Percentiles rank a stretch among this genome's conserved stretches.
Conservation (phyloP, 2,113 vertebrate species). For the Shinisaurus crocodilurus region DNA sequence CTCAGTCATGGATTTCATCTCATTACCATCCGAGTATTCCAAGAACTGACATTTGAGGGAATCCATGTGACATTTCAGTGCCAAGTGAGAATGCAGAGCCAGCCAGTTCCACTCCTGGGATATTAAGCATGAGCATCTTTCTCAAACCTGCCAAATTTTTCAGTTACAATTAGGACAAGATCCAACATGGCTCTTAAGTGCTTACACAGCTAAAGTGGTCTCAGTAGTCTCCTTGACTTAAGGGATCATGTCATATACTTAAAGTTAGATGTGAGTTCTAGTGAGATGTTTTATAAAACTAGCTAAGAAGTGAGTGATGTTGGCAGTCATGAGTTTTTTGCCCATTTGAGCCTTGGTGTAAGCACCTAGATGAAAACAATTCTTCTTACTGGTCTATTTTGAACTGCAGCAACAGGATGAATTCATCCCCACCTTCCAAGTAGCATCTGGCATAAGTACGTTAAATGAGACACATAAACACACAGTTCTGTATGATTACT, state of each 20-base stretch:
- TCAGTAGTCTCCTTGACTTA: neutral
- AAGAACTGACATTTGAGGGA: neutral
- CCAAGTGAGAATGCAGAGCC: neutral
- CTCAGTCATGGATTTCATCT: neutral
- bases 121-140: neutral
- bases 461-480: neutral
- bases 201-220: neutral
- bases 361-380: neutral
- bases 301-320: neutral
- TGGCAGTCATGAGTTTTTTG: neutral
- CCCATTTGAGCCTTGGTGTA: neutral
- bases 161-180: neutral
- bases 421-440: neutral
- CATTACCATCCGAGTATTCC: neutral
- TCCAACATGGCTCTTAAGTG: neutral
- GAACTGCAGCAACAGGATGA: neutral
- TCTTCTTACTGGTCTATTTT: neutral
- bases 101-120: neutral
- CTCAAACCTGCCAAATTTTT: constrained; percentile 1
- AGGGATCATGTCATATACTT: neutral
- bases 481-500: neutral
- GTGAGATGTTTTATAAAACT: neutral
- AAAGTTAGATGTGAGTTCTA: neutral
- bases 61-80: neutral
- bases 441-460: neutral